Evolutionary conservation across 2,888 invertebrate genomes (phyloP).

Genomic region (Cylindroiulus punctatus): DNA sequence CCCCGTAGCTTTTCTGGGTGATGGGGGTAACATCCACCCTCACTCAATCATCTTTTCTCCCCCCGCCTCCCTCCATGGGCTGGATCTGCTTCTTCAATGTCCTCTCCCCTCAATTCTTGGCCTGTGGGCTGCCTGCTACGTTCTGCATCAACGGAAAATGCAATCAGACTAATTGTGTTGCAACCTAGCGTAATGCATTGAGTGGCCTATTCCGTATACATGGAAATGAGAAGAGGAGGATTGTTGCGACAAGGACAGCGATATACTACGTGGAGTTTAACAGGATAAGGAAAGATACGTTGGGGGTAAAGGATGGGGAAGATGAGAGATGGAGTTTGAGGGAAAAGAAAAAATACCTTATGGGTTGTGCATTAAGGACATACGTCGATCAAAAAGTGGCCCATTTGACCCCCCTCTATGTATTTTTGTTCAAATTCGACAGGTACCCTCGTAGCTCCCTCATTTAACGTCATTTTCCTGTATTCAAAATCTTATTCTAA

Average conservation of each 20-base stretch:
- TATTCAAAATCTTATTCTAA: no score
- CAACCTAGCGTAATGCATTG: slow-evolving; percentile 44
- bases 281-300: slow-evolving; percentile 9
- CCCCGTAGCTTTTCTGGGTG: slow-evolving; percentile 40
- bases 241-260: not conserved
- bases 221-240: slow-evolving; percentile 43
- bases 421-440: no score
- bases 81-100: slow-evolving; percentile 31
- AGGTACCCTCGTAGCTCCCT: no score
- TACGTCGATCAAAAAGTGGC: no score
- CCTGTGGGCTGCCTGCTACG: slow-evolving; percentile 41
- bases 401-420: no score
- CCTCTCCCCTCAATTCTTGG: slow-evolving; percentile 38
- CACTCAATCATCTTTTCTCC: slow-evolving; percentile 36
- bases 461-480: no score
- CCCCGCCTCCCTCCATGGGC: not conserved
- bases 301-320: not conserved
- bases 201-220: slow-evolving; percentile 40
- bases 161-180: slow-evolving; percentile 47
- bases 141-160: slow-evolving; percentile 45
- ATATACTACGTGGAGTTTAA: not conserved
- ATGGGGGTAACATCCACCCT: slow-evolving; percentile 45
- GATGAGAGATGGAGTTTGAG: not conserved
- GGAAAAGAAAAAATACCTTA: not conserved
- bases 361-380: no score